Percentiles rank a stretch among this genome's conserved stretches.
phyloP scores from a whole-genome alignment of 2,797 vertebrate species.

The Chaetophractus vellerosus region DNA sequence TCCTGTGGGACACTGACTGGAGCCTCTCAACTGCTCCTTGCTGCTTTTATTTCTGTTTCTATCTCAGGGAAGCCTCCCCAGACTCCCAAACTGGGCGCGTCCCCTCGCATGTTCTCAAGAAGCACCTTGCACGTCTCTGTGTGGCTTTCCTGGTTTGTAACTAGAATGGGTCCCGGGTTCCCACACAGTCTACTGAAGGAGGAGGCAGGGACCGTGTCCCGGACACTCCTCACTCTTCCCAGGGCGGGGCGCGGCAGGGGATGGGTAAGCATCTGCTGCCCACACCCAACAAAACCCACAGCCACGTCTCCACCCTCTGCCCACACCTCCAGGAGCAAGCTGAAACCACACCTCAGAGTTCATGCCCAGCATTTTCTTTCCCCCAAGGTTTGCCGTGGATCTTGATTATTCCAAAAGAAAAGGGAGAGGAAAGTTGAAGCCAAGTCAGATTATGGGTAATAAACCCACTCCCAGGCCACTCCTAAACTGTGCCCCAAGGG shows the following conservation, averaged over 20 bases:
- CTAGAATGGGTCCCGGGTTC: no score
- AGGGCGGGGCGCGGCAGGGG: no score
- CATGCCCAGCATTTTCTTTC: neutral
- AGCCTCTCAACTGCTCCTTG: neutral
- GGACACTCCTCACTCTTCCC: no score
- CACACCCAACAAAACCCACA: accelerated
- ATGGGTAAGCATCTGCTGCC: no score
- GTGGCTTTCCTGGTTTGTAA: neutral
- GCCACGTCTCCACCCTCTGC: neutral
- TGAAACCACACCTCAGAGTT: neutral
- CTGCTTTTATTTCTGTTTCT: neutral
- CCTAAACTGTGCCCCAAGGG: neutral
- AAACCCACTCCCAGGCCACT: neutral
- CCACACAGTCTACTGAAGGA: accelerated
- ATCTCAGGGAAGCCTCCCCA: neutral
- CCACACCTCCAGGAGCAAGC: neutral
- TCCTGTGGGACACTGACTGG: neutral
- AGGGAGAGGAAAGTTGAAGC: neutral
- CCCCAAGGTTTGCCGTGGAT: neutral
- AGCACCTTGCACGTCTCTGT: accelerated
- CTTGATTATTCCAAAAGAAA: no score
- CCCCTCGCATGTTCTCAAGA: neutral
- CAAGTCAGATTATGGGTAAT: accelerated
- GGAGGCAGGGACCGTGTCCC: accelerated
- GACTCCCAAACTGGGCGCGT: neutral